Conservation (phyloP, 2,113 vertebrate species). For the Eurystomus gularis region DNA sequence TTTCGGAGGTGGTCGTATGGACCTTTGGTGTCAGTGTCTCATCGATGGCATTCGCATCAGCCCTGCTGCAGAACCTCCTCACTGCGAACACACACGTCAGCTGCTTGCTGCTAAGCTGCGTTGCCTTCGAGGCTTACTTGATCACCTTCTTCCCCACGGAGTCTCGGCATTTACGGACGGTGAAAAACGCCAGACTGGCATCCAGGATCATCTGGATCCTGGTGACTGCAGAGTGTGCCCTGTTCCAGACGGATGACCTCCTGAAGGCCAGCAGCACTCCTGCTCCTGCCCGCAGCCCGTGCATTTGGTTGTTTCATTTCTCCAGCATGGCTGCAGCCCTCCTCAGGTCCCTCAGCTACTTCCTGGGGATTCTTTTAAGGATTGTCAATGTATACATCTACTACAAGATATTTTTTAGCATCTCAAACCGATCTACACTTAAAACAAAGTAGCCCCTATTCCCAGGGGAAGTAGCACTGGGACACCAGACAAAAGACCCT, state of each 20-base stretch:
- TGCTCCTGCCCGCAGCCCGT: neutral
- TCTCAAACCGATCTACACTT: neutral
- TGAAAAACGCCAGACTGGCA: conserved; percentile 48
- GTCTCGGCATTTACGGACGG: conserved; percentile 71
- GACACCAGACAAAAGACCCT: neutral
- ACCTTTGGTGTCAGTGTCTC: neutral
- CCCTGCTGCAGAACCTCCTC: conserved; percentile 63
- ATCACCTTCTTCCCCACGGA: conserved; percentile 74
- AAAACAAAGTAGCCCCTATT: neutral
- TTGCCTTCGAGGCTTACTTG: conserved; percentile 78
- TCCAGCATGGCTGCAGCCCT: neutral
- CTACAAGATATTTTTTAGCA: conserved; percentile 71
- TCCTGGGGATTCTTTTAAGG: conserved; percentile 70
- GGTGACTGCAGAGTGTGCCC: conserved; percentile 56
- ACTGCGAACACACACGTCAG: conserved; percentile 71
- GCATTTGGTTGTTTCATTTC: neutral
- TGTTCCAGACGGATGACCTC: conserved; percentile 27
- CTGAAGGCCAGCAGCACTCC: neutral
- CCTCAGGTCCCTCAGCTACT: conserved; percentile 51
- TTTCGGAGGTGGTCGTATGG: neutral
- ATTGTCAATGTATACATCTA: conserved; percentile 75
- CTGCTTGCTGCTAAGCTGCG: conserved; percentile 76
- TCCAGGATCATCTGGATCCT: conserved; percentile 64
- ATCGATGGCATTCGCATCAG: neutral
- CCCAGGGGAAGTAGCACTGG: neutral